These are phyloP conservation scores for Lepas anatifera DNA, from an alignment of 2,888 invertebrate genomes.

Conservation along the genomic window DNA sequence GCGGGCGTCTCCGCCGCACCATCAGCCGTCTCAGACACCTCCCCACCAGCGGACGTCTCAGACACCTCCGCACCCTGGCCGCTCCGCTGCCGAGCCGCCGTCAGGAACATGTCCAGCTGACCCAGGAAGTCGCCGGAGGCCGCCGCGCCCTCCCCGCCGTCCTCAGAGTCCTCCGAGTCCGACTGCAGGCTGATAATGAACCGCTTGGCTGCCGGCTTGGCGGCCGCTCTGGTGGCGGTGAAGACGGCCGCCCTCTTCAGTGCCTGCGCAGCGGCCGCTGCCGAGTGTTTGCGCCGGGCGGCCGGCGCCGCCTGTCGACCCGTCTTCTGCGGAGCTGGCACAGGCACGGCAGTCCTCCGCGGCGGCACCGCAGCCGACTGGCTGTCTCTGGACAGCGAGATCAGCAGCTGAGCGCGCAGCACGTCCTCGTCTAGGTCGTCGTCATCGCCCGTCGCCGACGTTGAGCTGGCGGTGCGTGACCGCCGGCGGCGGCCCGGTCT, in stretches of 20 bases:
- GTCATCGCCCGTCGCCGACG: not conserved
- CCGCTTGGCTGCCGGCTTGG: not conserved
- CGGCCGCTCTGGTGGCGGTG: not conserved
- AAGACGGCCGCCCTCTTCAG: not conserved
- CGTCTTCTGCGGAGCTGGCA: no score
- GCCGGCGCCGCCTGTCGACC: no score
- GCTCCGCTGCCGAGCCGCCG: not conserved
- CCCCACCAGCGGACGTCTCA: no score
- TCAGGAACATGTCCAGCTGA: not conserved
- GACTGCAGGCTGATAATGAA: slow-evolving; percentile 8
- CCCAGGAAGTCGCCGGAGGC: not conserved
- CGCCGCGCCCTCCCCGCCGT: not conserved
- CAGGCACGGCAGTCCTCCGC: not conserved
- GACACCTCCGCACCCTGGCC: not conserved
- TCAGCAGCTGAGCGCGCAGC: slow-evolving; percentile 20
- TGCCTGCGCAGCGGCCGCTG: no score
- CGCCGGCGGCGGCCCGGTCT: not conserved
- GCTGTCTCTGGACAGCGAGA: slow-evolving; percentile 18
- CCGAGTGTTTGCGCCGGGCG: no score
- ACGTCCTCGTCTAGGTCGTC: slow-evolving; percentile 22
- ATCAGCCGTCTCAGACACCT: no score
- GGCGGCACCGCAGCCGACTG: not conserved
- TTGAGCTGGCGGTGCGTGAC: no score
- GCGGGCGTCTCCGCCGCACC: no score
- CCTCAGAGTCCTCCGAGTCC: not conserved